Base-by-base conservation (phyloP, 2,888 invertebrate genomes). In the Troides oblongomaculatus region DNA sequence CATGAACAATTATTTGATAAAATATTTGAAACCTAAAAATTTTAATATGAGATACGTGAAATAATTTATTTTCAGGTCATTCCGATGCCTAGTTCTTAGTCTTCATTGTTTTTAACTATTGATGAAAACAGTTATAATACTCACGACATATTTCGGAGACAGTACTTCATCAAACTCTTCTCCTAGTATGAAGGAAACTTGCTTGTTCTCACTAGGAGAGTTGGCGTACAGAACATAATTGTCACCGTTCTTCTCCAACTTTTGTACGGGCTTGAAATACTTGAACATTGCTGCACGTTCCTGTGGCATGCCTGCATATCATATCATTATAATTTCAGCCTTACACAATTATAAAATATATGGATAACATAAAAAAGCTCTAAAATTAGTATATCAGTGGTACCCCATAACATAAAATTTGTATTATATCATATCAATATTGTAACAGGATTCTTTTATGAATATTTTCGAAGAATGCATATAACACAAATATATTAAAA, bases 181-280 rank as follows among this genome's bases (percentile, higher is more conserved):
- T 4, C 83, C 84, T 43, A 77, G 72, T 63, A 76, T 81, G 74
- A 84, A 84, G 63, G 18, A 75, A 56, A 72, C 7, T 17, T 72
- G 73, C 18, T 74, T 80, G 46, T 71, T 74, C 3, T 68, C 69
- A 5, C 71, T 58, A 5, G 77, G 63, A 0, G 69, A 67, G 17
- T 60, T 18, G 14, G 73, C 62, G 65, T 70, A 73, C 6, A 79
- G 36, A 2, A 74, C 76, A 73, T 79, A 84, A 5, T 73, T 67
- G 72, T 84, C 84, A 4, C 81, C 83, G 50, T 78, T 72, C 72
- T 82, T 74, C 7, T 71, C 71, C 23, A 81, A 21, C 71, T 77
- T 81, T 53, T 73, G n/a, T 0, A 72, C 72, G 0, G 83, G 76
- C 39, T 76, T 74, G 64, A 72, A 73, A 57, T 75, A 62, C 53